A percentile compares a stretch with the other conserved stretches of the same genome.
These are phyloP conservation scores for Thecocarcelia acutangulata DNA, from an alignment of 2,888 invertebrate genomes.

Conservation along the genomic window DNA sequence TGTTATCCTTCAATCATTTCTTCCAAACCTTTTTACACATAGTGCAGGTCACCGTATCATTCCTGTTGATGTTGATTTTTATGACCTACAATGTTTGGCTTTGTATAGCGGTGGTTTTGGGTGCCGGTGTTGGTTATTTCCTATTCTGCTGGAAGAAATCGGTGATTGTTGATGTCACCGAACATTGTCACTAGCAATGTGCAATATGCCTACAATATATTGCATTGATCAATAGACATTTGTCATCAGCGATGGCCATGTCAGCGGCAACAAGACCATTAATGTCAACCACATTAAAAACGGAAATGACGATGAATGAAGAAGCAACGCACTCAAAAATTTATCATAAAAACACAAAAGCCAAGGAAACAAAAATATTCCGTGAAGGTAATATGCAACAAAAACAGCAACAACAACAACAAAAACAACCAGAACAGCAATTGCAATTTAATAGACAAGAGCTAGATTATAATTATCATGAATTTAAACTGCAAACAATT, in stretches of 20 bases:
- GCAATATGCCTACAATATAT: conserved; percentile 63
- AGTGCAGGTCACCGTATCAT: conserved; percentile 93
- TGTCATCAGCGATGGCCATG: conserved; percentile 39
- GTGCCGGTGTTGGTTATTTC: conserved; percentile 95
- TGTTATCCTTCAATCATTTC: conserved; percentile 91
- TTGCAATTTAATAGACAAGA: conserved; percentile 45
- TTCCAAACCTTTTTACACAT: conserved; percentile 94
- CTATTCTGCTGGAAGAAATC: conserved; percentile 98
- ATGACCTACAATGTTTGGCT: conserved; percentile 99
- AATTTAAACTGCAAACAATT: conserved; percentile 49
- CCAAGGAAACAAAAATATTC: conserved; percentile 45
- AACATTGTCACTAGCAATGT: conserved; percentile 92
- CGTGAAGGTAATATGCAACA: conserved; percentile 41
- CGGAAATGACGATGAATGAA: conserved; percentile 21
- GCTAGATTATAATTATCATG: conserved; percentile 42
- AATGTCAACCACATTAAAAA: conserved; percentile 35
- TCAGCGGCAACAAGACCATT: conserved; percentile 30
- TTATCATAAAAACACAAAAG: conserved; percentile 27
- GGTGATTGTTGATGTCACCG: conserved; percentile 95
- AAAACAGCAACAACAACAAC: conserved; percentile 19
- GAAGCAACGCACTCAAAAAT: conserved; percentile 34
- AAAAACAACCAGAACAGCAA: conserved; percentile 30
- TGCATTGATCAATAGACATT: conserved; percentile 60
- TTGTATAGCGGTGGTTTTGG: conserved; percentile 92
- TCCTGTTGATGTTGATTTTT: conserved; percentile 97